Conservation (phyloP, 2,113 vertebrate species). For the Microcebus tavaratra region DNA sequence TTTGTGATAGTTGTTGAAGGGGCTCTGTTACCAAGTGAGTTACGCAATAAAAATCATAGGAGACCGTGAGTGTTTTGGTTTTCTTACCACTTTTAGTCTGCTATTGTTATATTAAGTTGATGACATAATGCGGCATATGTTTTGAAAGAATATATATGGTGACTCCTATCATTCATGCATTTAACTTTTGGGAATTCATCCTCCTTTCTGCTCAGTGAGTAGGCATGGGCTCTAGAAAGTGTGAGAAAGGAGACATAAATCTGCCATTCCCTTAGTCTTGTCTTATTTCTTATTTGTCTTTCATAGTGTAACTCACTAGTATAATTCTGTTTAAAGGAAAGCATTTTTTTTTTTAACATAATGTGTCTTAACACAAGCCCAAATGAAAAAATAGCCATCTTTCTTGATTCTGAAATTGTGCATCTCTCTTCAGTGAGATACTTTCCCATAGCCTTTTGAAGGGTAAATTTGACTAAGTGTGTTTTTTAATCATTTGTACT, state of each 20-base stretch:
- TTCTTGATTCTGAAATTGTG: background rate
- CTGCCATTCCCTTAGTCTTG: background rate
- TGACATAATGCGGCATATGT: background rate
- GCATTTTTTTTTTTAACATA: no score
- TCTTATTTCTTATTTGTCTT: background rate
- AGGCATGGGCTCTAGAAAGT: background rate
- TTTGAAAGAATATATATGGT: background rate
- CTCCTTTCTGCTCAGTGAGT: background rate
- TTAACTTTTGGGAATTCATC: background rate
- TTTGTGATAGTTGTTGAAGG: background rate
- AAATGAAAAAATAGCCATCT: background rate
- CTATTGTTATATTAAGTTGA: background rate
- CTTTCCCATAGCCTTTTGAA: background rate
- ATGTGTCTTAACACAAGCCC: background rate
- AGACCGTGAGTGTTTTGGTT: background rate
- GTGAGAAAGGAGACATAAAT: background rate
- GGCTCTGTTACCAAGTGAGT: background rate
- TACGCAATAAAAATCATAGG: background rate
- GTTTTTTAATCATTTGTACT: background rate
- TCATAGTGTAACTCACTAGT: background rate
- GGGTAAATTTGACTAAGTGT: background rate
- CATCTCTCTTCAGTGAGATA: background rate
- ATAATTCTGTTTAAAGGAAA: background rate
- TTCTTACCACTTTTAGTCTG: background rate
- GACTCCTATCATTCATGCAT: background rate